Evolutionary conservation across 2,797 vertebrate species (phyloP), one percentile per base, ranked within the genome.

Genomic region (Hephaestus fuliginosus): DNA sequence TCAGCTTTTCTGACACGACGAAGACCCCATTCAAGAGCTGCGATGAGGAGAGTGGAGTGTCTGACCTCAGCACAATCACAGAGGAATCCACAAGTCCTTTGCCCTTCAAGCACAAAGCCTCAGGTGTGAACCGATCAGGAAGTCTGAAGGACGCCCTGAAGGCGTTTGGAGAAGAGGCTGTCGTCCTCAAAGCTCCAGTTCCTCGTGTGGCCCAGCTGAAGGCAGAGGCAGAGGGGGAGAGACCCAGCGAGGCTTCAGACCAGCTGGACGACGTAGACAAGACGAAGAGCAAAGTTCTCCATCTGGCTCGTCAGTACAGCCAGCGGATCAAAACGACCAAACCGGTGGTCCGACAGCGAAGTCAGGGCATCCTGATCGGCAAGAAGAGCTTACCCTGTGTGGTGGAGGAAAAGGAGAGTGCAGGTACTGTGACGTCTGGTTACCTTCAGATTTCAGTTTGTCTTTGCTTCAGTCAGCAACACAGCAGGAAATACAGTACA

Each of bases 231-330:
- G 85, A 78, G 10, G 46, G 62, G 1, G 77, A 77, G 10, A 8
- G 9, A 3, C 62, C 76, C 7, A 7, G 49, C 0, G 51, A 68
- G 10, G 58, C 63, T 8, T 46, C 55, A 5, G 68, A 74, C 18
- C 75, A 70, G 62, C 52, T 25, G 48, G 82, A 90, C 0, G 74
- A 96, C 20, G 70, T 44, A 0, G 96, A 97, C 74, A 86, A 80
- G 1, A 73, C 91, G 0, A 93, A 95, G 86, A 97, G 93, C 87
- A 98, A 96, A 91, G 98, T 99, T 43, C 96, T 96, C 44, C 93
- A 97, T 85, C 93, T 99, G 88, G 97, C 97, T 0, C 96, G 97
- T 25, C 96, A 96, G 81, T 99, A 97, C 91, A 99, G 97, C 91
- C 97, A 98, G 76, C 93, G 96, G 41, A 95, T 97, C 83, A 98